Percentiles rank a stretch among this genome's conserved stretches.
phyloP scores from a whole-genome alignment of 2,113 vertebrate genomes.

The Lasiurus borealis region DNA sequence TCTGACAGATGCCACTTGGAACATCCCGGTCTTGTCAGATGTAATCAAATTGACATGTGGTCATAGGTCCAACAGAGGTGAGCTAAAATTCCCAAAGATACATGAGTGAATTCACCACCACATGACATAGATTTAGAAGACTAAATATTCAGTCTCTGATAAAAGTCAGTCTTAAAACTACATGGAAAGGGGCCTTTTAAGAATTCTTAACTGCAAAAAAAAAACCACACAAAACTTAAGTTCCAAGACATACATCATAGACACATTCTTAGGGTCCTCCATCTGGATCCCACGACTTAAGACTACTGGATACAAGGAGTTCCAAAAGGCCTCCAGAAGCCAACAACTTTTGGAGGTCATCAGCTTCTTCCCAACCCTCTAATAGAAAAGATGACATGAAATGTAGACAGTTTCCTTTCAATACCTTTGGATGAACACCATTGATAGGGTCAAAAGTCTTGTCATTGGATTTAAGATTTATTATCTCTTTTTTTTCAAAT shows the following conservation, averaged over 20 bases:
- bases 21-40: slow-evolving; percentile 10
- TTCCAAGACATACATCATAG: not conserved
- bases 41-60: not conserved
- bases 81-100: not conserved
- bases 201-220: not conserved
- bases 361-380: not conserved
- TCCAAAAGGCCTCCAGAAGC: not conserved
- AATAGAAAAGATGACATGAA: not conserved
- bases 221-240: not conserved
- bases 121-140: not conserved
- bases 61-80: not conserved
- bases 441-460: not conserved
- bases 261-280: not conserved
- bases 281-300: not conserved
- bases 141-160: not conserved
- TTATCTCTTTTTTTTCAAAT: not conserved
- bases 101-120: not conserved
- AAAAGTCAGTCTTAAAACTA: not conserved
- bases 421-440: not conserved
- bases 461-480: not conserved
- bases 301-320: not conserved
- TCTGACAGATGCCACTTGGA: not conserved
- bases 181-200: not conserved
- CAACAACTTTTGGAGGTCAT: not conserved
- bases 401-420: not conserved